Conservation (phyloP, 2,797 vertebrate genomes). For the Gouania willdenowi region DNA sequence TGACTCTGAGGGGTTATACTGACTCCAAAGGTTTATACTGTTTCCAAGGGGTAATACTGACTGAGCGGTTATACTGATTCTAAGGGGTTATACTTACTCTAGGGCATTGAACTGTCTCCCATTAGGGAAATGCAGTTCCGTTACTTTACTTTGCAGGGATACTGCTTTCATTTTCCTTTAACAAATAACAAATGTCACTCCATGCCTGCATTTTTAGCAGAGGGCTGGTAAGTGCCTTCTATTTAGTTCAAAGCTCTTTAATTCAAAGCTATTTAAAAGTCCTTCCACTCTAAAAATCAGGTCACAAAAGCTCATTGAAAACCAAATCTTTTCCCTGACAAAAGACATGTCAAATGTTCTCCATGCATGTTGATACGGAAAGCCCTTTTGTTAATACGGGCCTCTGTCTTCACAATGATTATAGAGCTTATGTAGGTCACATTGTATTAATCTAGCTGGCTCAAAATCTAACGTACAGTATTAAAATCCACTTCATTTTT, state of each 20-base stretch:
- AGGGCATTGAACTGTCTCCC: too few relatives aligned
- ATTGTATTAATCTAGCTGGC: constrained; percentile 60
- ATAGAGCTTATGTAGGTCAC: constrained; percentile 71
- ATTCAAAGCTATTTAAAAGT: constrained; percentile 55
- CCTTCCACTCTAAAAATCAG: constrained; percentile 28
- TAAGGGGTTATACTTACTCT: too few relatives aligned
- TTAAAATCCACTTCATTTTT: constrained; percentile 55
- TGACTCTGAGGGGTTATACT: too few relatives aligned
- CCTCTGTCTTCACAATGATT: constrained; percentile 45
- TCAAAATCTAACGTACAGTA: constrained; percentile 62
- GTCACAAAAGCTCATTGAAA: constrained; percentile 52
- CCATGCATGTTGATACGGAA: constrained; percentile 52
- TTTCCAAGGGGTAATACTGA: too few relatives aligned
- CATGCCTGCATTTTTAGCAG: constrained; percentile 41
- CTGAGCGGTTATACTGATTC: too few relatives aligned
- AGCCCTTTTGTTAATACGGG: constrained; percentile 59
- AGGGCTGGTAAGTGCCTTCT: constrained; percentile 19
- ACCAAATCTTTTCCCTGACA: constrained; percentile 39
- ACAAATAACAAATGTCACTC: constrained; percentile 26
- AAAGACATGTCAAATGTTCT: constrained; percentile 48
- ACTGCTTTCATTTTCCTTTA: constrained; percentile 22
- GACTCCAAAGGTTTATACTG: too few relatives aligned
- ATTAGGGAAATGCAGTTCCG: too few relatives aligned
- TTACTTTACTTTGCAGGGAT: constrained; percentile 25
- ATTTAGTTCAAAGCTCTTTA: constrained; percentile 30